Base-by-base conservation (phyloP, 2,797 vertebrate genomes). In the Characodon lateralis region DNA sequence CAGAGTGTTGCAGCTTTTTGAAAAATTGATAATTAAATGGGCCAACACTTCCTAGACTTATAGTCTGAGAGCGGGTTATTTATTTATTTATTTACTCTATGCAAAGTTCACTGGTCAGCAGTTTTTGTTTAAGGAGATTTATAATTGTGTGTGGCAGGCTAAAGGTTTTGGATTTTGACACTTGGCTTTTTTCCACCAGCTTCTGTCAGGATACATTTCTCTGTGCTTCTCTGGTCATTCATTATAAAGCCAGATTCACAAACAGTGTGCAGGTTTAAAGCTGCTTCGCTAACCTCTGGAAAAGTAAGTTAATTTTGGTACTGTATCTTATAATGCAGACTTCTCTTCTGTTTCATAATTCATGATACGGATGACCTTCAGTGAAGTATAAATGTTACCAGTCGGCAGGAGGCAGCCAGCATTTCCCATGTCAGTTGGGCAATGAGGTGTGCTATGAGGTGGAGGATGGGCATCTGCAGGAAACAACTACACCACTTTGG, bases 51-150 rank as follows among this genome's bases (percentile, higher is more conserved):
- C 80, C 86, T 83, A 91, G 90, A 94, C 95, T 92, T 94, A 93
- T 94, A 86, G 89, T 86, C 81, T 87, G 83, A 91, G 88, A 88
- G 89, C 72, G 79, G 85, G 56, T 91, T 83, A 86, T 88, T 94
- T 26, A 56, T 59, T 95, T 93, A 94, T 93, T 95, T 94, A 95
- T 95, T 96, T 91, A 95, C 94, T 86, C 85, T 87, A 91, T 95
- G 88, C 94, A 95, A 95, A 94, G 95, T 95, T 95, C 91, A 95
- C 75, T 48, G 81, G 90, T 95, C 92, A 94, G 92, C 92, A 92
- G 81, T 92, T 94, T 92, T 90, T 89, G 87, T 93, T 79, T 84
- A 81, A 80, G 78, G 85, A 83, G 87, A 59, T 24, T 92, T 78
- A 87, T 92, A 88, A 91, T 93, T 91, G 83, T 89, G 78, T 87